Base-by-base conservation (phyloP, 2,113 vertebrate species). In the Neopipo cinnamomea region DNA sequence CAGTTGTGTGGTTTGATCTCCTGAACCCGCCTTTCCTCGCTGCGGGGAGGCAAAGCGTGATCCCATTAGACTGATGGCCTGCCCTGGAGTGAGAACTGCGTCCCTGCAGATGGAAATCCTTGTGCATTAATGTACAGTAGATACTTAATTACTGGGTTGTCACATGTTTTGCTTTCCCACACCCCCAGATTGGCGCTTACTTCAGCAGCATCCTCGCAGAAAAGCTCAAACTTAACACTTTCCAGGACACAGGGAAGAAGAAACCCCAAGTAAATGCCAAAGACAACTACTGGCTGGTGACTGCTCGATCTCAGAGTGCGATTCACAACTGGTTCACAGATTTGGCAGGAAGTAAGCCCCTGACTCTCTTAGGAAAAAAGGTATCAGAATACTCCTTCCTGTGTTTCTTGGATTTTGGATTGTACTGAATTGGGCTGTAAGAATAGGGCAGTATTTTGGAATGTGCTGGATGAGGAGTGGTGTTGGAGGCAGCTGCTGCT, bases 231-330 rank as follows among this genome's bases (percentile, higher is more conserved):
- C 97, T 98, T 19, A 98, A 98, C 95, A 98, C 98, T 79, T 98
- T 98, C 96, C 98, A 98, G 96, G 98, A 98, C 87, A 98, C 97
- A 2, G 98, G 97, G 35, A 98, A 97, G 97, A 98, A 98, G 96
- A 98, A 98, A 75, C 98, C 97, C 52, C 98, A 98, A 97, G 96
- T 98, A 58, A 98, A 98, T 83, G 97, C 98, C 85, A 98, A 98
- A 96, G 98, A 98, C 94, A 98, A 98, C 95, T 98, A 98, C 65
- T 98, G 98, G 98, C 96, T 98, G 95, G 98, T 98, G 41, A 98
- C 98, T 49, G 95, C 98, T 91, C 97, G 97, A 19, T 98, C 98
- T 46, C 98, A 98, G 97, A 98, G 97, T 81, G 98, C 97, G 8
- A 98, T 98, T 93, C 98, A 98, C 81, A 98, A 90, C 81, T 98